phyloP scores from a whole-genome alignment of 1,140 invertebrate species.

The Lordiphosa stackelbergi region DNA sequence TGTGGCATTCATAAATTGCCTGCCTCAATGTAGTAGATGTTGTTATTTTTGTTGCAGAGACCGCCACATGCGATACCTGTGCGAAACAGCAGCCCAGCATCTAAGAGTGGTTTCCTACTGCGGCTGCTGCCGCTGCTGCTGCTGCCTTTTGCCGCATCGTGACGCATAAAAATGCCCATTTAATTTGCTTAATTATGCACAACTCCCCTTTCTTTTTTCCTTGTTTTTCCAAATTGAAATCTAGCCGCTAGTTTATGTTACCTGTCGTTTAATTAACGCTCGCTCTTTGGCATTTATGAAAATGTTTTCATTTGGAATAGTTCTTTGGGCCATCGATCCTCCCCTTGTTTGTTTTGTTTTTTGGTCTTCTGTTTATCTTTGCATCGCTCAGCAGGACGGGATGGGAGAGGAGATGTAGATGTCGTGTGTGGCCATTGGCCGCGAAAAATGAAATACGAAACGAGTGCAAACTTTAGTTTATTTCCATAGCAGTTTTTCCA shows the following conservation, averaged over 20 bases:
- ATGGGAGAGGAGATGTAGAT: constrained; percentile 12
- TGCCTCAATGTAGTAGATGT: constrained; percentile 18
- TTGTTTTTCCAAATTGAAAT: constrained; percentile 55
- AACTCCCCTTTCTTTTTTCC: constrained; percentile 14
- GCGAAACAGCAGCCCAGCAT: constrained; percentile 48
- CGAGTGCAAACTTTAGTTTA: constrained; percentile 69
- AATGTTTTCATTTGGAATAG: constrained; percentile 61
- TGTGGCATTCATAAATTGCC: constrained; percentile 69
- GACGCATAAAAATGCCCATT: constrained; percentile 70
- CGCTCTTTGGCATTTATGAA: constrained; percentile 61
- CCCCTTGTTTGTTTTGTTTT: constrained; percentile 10
- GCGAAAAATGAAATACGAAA: constrained; percentile 57
- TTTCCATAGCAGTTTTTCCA: constrained; percentile 70
- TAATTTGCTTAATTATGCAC: constrained; percentile 72
- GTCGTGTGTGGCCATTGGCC: constrained; percentile 29
- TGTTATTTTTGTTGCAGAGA: constrained; percentile 17
- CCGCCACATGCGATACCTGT: constrained; percentile 71
- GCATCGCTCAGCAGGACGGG: constrained; percentile 8
- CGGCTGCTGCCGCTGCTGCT: constrained; percentile 5
- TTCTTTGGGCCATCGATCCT: constrained; percentile 30
- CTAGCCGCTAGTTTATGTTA: constrained; percentile 65
- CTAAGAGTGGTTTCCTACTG: constrained; percentile 1
- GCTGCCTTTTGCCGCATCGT: constrained; percentile 40
- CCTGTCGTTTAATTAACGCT: constrained; percentile 67
- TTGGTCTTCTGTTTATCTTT: constrained; percentile 8